Evolutionary conservation across 2,888 invertebrate species (phyloP).

Genomic region (Stenichneumon culpator): DNA sequence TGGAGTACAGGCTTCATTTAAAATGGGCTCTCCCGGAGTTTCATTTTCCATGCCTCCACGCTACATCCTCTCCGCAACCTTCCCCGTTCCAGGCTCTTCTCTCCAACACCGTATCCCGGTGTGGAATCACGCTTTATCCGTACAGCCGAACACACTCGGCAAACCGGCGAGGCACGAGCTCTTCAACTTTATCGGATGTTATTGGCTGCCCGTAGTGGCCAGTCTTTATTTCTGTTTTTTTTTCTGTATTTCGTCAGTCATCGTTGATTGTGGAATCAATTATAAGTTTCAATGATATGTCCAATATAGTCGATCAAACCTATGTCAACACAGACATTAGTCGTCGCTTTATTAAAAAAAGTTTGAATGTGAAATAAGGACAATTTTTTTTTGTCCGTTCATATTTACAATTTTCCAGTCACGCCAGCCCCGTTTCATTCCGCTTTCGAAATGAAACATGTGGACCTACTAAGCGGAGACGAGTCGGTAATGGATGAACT

Average conservation of each 20-base stretch:
- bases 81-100: slow-evolving; percentile 17
- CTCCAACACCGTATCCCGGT: slow-evolving; percentile 18
- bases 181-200: slow-evolving; percentile 17
- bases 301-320: no score
- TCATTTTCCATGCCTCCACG: slow-evolving; percentile 62
- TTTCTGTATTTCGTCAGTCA: no score
- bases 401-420: no score
- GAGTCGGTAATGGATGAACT: background rate
- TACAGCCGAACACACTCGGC: background rate
- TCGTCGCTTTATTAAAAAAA: no score
- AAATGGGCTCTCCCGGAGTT: slow-evolving; percentile 66
- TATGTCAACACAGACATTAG: no score
- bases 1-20: slow-evolving; percentile 68
- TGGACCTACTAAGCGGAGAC: slow-evolving; percentile 13
- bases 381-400: no score
- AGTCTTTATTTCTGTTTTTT: no score
- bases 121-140: slow-evolving; percentile 32
- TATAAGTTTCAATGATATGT: no score
- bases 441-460: background rate
- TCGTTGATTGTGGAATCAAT: no score
- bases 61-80: slow-evolving; percentile 5
- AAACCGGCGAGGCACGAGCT: background rate
- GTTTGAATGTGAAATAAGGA: no score
- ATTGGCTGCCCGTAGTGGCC: background rate
- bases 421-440: no score